Conservation (phyloP, 2,113 vertebrate species). For the Syngnathus typhle region DNA sequence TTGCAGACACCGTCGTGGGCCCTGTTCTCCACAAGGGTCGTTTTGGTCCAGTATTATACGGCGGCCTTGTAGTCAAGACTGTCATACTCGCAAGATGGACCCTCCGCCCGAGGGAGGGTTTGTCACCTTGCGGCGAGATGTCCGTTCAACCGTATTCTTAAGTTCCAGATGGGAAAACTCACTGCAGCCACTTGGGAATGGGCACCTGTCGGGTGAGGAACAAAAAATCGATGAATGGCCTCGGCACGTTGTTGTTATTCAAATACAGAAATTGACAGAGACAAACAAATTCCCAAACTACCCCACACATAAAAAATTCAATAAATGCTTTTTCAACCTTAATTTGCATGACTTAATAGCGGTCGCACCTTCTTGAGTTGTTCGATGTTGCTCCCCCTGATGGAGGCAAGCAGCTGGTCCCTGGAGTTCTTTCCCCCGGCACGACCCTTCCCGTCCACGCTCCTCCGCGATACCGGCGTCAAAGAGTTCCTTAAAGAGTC, state of each 20-base stretch:
- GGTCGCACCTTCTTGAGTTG: slow-evolving; percentile 85
- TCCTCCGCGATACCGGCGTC: slow-evolving; percentile 82
- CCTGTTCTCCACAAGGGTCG: slow-evolving; percentile 47
- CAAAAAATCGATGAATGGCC: slow-evolving; percentile 10
- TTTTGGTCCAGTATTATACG: slow-evolving; percentile 63
- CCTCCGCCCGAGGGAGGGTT: slow-evolving; percentile 32
- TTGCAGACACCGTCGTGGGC: slow-evolving; percentile 7
- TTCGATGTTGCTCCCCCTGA: slow-evolving; percentile 82
- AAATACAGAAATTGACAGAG: no score
- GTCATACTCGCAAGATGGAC: neutral
- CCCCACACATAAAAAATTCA: no score
- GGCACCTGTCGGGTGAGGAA: slow-evolving; percentile 73
- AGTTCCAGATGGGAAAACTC: slow-evolving; percentile 44
- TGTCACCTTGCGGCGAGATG: slow-evolving; percentile 54
- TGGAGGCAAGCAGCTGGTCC: slow-evolving; percentile 91
- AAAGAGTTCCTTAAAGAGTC: slow-evolving; percentile 83
- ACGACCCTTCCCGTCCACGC: slow-evolving; percentile 76
- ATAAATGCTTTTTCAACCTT: neutral
- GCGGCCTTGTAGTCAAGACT: slow-evolving; percentile 27
- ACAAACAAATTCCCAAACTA: no score
- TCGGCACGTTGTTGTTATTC: neutral
- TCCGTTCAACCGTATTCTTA: slow-evolving; percentile 34
- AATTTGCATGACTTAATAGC: neutral
- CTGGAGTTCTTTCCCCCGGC: slow-evolving; percentile 82
- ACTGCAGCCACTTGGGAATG: slow-evolving; percentile 85